Evolutionary conservation across 30 jellyfish, hydroid and myxozoan genomes (phyloP), one percentile per base, ranked within the genome.

Genomic region (Clytia hemisphaerica): DNA sequence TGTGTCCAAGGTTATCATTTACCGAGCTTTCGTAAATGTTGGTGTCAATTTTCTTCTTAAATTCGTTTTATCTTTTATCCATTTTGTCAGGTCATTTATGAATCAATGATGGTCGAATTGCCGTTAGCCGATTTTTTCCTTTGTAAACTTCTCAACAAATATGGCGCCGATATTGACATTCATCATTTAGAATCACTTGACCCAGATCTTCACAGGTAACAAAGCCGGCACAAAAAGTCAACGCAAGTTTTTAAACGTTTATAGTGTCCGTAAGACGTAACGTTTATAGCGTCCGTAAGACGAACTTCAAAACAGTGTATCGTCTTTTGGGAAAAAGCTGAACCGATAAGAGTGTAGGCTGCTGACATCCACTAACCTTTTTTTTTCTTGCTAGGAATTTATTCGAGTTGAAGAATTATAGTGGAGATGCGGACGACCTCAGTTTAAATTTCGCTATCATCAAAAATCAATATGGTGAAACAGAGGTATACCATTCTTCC

Each of bases 61-160:
- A 7, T 10, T 40, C 15, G n/a, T 40, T 40, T 40, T n/a, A n/a
- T n/a, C n/a, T n/a, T n/a, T n/a, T n/a, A n/a, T n/a, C n/a, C n/a
- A n/a, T 37, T 25, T n/a, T 72, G 64, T 25, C 67, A 83, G 95
- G 72, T 73, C 34, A 89, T 89, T 37, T 89, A 89, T 79, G 98
- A 89, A 59, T 81, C 92, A 24, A 89, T 89, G 98, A 75, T 89
- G 98, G 93, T 89, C 28, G 98, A 89, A 64, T 55, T 89, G 82
- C 98, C 98, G 31, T 75, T 80, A 66, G 98, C 98, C 30, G 95
- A 87, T 36, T 89, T 89, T 49, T 89, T 89, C 73, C 82, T 89
- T 53, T 89, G 98, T 73, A 89, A 89, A 63, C 55, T 89, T 24
- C 48, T 89, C 44, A 89, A 77, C 74, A 75, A 69, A 35, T 88